Percentiles rank a stretch among this genome's conserved stretches.
Evolutionary conservation across 1,140 invertebrate genomes (phyloP).

Genomic region (Papilio xuthus): DNA sequence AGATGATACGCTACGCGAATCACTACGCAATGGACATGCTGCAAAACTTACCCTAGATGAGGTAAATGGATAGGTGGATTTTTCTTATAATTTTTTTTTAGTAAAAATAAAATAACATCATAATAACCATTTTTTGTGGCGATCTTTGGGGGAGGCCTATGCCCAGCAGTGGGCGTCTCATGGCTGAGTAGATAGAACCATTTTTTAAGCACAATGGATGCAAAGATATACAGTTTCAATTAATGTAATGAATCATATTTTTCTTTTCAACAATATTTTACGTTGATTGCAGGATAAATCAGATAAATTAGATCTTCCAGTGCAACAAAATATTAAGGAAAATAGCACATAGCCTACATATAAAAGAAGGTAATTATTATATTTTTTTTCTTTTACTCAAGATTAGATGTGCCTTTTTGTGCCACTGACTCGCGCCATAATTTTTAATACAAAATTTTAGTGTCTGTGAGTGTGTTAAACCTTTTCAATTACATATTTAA

Average conservation of each 20-base stretch:
- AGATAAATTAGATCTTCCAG: slow-evolving; percentile 24
- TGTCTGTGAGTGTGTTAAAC: background rate
- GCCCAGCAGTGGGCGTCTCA: too few relatives aligned
- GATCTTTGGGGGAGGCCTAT: too few relatives aligned
- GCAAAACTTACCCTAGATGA: slow-evolving; percentile 38
- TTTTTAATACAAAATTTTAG: background rate
- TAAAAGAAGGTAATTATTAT: slow-evolving; percentile 22
- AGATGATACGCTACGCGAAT: slow-evolving; percentile 75
- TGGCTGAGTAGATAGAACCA: too few relatives aligned
- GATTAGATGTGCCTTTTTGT: too few relatives aligned
- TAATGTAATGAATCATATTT: background rate
- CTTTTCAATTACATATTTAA: background rate
- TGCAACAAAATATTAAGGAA: slow-evolving; percentile 32
- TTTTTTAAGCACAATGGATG: too few relatives aligned
- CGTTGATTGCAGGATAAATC: slow-evolving; percentile 20
- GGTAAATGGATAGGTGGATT: slow-evolving; percentile 27
- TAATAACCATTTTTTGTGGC: too few relatives aligned
- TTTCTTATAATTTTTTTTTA: too few relatives aligned
- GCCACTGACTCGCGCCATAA: background rate
- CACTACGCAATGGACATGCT: slow-evolving; percentile 52
- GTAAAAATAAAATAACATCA: too few relatives aligned
- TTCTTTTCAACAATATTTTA: background rate
- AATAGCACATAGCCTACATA: slow-evolving; percentile 31
- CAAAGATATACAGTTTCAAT: too few relatives aligned
- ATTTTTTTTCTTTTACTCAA: background rate